Conservation (phyloP, 1,140 invertebrate species). For the Lordiphosa mommai region DNA sequence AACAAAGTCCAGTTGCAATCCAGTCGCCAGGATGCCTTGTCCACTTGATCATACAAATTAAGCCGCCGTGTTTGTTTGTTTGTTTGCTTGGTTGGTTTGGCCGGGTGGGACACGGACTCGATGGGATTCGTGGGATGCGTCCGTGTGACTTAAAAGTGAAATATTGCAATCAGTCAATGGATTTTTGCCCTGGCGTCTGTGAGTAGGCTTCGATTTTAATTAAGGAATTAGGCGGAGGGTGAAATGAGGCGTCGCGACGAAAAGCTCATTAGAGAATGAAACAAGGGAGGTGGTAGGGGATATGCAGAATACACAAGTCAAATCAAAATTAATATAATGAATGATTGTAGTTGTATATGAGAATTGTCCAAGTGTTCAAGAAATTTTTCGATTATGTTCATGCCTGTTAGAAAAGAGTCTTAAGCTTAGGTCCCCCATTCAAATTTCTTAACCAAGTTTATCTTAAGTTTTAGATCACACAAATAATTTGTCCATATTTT, state of each 20-base stretch:
- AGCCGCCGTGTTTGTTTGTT: conserved; percentile 64
- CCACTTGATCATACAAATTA: conserved; percentile 67
- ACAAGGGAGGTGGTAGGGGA: not conserved
- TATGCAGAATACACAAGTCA: not conserved
- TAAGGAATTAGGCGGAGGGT: conserved; percentile 66
- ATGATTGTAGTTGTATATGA: too few species aligned
- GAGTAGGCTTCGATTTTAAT: conserved; percentile 74
- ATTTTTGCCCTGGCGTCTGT: conserved; percentile 41
- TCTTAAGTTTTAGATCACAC: too few species aligned
- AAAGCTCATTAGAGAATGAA: conserved; percentile 57
- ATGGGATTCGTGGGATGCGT: conserved; percentile 5
- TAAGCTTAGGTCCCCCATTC: too few species aligned
- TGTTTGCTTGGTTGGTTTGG: conserved; percentile 12
- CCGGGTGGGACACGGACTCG: not conserved
- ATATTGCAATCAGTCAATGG: conserved; percentile 77
- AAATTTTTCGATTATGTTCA: too few species aligned
- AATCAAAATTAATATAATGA: too few species aligned
- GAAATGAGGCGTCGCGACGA: conserved; percentile 42
- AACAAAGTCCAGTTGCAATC: not conserved
- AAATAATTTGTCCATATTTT: too few species aligned
- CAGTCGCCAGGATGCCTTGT: conserved; percentile 13
- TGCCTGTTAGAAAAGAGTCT: too few species aligned
- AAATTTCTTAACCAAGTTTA: too few species aligned
- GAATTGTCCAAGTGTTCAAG: too few species aligned
- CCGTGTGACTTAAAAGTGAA: conserved; percentile 73